phyloP scores from a whole-genome alignment of 92 coral and sea anemone species.

The Diadumene lineata region DNA sequence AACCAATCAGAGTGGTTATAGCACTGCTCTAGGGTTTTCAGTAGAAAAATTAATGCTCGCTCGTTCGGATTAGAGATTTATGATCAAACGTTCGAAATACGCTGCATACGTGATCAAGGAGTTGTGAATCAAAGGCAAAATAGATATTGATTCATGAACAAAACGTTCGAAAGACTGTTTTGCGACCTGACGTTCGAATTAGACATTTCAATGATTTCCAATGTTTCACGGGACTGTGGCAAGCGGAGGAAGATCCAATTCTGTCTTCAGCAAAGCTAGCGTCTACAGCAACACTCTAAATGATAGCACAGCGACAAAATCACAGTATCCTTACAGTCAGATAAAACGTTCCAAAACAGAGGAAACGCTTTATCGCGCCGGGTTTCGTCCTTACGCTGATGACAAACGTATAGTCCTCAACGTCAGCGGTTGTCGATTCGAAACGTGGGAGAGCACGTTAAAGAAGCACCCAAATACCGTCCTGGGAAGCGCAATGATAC shows the following conservation, averaged over 20 bases:
- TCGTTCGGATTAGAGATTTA: not conserved
- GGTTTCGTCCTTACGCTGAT: slow-evolving; percentile 40
- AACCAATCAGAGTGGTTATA: not conserved
- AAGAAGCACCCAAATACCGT: slow-evolving; percentile 78
- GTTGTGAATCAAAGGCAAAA: too few relatives aligned
- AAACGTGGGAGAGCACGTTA: slow-evolving; percentile 90
- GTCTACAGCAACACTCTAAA: slow-evolving; percentile 23
- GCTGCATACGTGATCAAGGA: too few relatives aligned
- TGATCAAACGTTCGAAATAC: not conserved
- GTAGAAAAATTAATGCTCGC: not conserved
- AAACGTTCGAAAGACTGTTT: not conserved
- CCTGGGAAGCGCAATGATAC: slow-evolving; percentile 80
- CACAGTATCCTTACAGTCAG: slow-evolving; percentile 1
- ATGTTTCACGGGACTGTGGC: slow-evolving; percentile 43
- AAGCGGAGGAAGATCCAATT: slow-evolving; percentile 41
- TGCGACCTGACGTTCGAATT: not conserved
- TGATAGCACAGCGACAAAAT: not conserved
- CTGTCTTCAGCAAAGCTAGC: slow-evolving; percentile 49
- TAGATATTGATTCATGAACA: too few relatives aligned
- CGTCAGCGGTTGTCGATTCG: slow-evolving; percentile 90
- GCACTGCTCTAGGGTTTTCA: not conserved
- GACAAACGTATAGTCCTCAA: slow-evolving; percentile 69
- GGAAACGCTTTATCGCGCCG: slow-evolving; percentile 32
- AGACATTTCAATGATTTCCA: slow-evolving; percentile 10
- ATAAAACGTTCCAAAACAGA: slow-evolving; percentile 9